A percentile compares a stretch with the other conserved stretches of the same genome.
Conservation (phyloP, 2,113 vertebrate species). For the Burhinus oedicnemus region DNA sequence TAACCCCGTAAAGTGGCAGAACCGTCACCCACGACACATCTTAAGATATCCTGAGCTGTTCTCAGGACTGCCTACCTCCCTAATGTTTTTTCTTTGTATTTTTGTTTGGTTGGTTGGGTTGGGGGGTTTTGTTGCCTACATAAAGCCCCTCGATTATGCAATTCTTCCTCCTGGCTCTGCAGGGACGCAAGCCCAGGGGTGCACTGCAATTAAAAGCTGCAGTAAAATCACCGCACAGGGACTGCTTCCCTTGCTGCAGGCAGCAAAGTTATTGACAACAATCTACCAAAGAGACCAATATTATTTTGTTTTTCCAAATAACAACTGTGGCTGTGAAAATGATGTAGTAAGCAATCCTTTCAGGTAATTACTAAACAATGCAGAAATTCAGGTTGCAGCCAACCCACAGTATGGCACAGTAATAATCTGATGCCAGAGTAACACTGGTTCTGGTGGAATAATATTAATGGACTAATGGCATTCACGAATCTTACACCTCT, state of each 20-base stretch:
- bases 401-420: background rate
- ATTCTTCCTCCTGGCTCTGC: background rate
- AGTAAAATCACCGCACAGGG: background rate
- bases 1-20: background rate
- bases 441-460: background rate
- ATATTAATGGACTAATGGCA: background rate
- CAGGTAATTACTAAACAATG: background rate
- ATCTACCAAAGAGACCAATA: background rate
- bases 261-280: background rate
- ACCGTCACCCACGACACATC: background rate
- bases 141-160: background rate
- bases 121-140: background rate
- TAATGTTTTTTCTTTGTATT: background rate
- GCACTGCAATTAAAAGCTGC: background rate
- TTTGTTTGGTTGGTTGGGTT: background rate
- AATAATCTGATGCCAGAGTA: background rate
- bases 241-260: background rate
- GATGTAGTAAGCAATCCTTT: background rate
- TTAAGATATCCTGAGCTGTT: background rate
- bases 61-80: background rate
- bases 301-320: background rate
- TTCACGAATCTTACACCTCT: background rate
- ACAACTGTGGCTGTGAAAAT: background rate
- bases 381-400: conserved; percentile 5
- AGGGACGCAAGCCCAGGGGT: background rate